These are phyloP conservation scores for Cantharis nigra DNA, from an alignment of 2,888 invertebrate genomes.

Conservation along the genomic window DNA sequence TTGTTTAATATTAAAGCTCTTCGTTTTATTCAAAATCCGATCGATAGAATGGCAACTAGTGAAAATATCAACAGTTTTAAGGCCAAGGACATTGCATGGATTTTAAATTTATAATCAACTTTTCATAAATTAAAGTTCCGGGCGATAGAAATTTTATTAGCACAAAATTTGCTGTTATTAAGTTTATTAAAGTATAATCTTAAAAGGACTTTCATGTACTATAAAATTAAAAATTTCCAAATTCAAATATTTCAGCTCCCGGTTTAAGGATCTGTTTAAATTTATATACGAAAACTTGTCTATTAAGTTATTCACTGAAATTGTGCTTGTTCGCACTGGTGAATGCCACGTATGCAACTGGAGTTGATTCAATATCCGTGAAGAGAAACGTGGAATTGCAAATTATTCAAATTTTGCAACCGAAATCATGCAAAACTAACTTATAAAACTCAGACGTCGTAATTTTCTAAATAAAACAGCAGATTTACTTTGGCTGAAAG, in stretches of 20 bases:
- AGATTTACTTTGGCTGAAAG: neutral
- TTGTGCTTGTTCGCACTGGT: neutral
- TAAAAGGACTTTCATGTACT: no score
- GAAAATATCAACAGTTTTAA: slow-evolving; percentile 1
- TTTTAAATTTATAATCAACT: neutral
- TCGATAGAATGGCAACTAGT: neutral
- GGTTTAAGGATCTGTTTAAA: no score
- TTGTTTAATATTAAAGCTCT: neutral
- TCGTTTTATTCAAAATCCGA: neutral
- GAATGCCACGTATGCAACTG: neutral
- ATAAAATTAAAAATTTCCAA: no score
- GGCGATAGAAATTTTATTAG: neutral
- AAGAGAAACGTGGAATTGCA: neutral
- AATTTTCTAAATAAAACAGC: neutral
- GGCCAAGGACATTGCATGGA: neutral
- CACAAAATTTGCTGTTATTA: neutral
- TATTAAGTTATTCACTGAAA: neutral
- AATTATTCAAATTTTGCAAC: neutral
- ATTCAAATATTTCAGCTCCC: no score
- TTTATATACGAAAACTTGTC: no score
- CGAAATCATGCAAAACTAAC: neutral
- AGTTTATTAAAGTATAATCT: no score
- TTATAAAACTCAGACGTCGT: neutral
- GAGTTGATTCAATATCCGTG: neutral
- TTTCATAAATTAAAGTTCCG: neutral